These are phyloP conservation scores for Neosilurus mollespiculum DNA, from an alignment of 2,797 vertebrate species.

Conservation along the genomic window DNA sequence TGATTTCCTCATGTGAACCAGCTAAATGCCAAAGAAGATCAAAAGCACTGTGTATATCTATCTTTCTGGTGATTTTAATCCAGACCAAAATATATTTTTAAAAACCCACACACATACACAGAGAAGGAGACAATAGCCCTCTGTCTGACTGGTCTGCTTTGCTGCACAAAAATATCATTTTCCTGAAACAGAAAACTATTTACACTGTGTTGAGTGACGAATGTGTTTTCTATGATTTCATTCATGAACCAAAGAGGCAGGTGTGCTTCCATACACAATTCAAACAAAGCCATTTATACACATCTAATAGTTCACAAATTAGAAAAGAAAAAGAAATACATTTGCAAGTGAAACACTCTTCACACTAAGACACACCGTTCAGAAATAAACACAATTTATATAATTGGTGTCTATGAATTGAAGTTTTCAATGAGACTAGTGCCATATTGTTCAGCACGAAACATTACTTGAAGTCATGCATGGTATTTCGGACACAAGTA, in stretches of 20 bases:
- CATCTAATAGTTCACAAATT: not conserved
- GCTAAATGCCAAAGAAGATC: not conserved
- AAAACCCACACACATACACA: conserved; percentile 8
- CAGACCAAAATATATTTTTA: not conserved
- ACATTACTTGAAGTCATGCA: not conserved
- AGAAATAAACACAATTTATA: not conserved
- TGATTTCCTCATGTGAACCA: too few species aligned
- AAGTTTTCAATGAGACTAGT: too few species aligned
- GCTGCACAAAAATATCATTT: conserved; percentile 31
- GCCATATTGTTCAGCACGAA: not conserved
- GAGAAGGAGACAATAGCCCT: not conserved
- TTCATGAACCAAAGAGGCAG: not conserved
- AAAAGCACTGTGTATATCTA: not conserved
- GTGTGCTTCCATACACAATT: not conserved
- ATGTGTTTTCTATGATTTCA: not conserved
- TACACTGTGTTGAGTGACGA: not conserved
- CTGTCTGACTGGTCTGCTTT: conserved; percentile 30
- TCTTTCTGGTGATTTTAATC: not conserved
- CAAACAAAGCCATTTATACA: too few species aligned
- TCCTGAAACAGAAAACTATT: conserved; percentile 18
- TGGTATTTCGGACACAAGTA: not conserved
- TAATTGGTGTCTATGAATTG: not conserved
- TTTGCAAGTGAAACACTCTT: not conserved
- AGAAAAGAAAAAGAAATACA: not conserved
- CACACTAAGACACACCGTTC: not conserved